These are phyloP conservation scores for Cheilosia vulpina DNA, from an alignment of 2,888 invertebrate genomes.

Conservation along the genomic window DNA sequence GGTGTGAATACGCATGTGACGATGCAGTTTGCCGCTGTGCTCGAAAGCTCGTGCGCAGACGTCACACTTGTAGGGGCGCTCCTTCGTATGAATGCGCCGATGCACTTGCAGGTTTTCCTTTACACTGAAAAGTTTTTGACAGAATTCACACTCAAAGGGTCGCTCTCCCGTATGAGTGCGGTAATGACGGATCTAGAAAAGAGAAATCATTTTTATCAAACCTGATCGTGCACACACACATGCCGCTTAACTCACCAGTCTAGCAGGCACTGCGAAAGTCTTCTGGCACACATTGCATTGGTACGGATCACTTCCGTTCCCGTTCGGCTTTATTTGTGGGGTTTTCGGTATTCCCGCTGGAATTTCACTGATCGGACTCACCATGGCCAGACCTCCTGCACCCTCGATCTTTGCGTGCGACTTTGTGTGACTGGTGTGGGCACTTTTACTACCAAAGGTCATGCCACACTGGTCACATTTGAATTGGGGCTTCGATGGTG, in stretches of 20 bases:
- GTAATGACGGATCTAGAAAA: slow-evolving; percentile 88
- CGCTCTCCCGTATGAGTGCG: slow-evolving; percentile 96
- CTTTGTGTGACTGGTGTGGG: slow-evolving; percentile 88
- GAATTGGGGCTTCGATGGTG: slow-evolving; percentile 84
- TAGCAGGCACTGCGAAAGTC: slow-evolving; percentile 95
- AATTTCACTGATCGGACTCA: slow-evolving; percentile 75
- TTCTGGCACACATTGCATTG: slow-evolving; percentile 95
- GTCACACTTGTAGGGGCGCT: slow-evolving; percentile 94
- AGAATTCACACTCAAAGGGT: slow-evolving; percentile 95
- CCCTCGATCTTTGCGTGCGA: slow-evolving; percentile 85
- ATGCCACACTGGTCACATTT: slow-evolving; percentile 90
- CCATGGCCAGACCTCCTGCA: slow-evolving; percentile 65
- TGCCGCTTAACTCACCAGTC: slow-evolving; percentile 85
- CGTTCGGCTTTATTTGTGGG: slow-evolving; percentile 80
- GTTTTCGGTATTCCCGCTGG: slow-evolving; percentile 81
- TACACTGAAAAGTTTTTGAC: slow-evolving; percentile 95
- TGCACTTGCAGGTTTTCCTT: slow-evolving; percentile 96
- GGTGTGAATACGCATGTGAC: slow-evolving; percentile 96
- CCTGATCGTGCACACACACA: no score
- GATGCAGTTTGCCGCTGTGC: slow-evolving; percentile 94
- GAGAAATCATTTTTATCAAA: slow-evolving; percentile 1
- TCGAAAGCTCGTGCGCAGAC: slow-evolving; percentile 95
- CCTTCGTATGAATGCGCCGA: slow-evolving; percentile 94
- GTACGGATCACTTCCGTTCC: slow-evolving; percentile 88
- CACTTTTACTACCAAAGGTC: slow-evolving; percentile 90